Evolutionary conservation across 2,797 vertebrate species (phyloP), one percentile per base, ranked within the genome.

Genomic region (Xenopus petersii): DNA sequence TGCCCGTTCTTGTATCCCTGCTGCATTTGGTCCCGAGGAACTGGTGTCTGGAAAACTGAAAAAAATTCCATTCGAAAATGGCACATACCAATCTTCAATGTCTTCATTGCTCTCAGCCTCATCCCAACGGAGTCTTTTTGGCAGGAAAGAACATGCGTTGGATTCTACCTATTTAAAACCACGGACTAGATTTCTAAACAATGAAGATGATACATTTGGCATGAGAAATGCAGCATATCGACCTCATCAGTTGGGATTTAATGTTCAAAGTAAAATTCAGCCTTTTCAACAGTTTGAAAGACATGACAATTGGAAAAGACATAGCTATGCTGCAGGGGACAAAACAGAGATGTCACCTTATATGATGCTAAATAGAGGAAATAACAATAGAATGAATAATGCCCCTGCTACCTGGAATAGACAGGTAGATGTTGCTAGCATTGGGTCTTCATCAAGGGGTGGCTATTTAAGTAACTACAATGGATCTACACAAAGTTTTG

Each of bases 301-400:
- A 2, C 88, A 85, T 24, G 91, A 93, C 71, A 94, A 90, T 75
- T 89, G 91, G 84, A 99, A 99, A 87, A 91, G 98, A 65, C 98
- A 99, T 71, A 99, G 98, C 81, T 99, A 99, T 17, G 97, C 98
- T 4, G 77, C 77, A 65, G 97, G 98, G 0, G 96, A 98, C 73
- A 91, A 89, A 68, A 88, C 93, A 30, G 95, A 96, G 77, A 88
- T 80, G 42, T 80, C 89, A 0, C 79, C 91, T 0, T 92, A 87
- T 64, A 67, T 90, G 0, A 30, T 84, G 84, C 84, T 91, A 42
- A 87, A 86, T 63, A 87, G 90, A 79, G 79, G 86, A 72, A 58
- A 85, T 71, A 91, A 89, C 74, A 84, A 88, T 24, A 86, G 87
- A 48, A 21, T 66, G n/a, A 84, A 73, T 67, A 86, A 88, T 46